These are phyloP conservation scores for Morpho achilles DNA, from an alignment of 2,888 invertebrate genomes.

Conservation along the genomic window DNA sequence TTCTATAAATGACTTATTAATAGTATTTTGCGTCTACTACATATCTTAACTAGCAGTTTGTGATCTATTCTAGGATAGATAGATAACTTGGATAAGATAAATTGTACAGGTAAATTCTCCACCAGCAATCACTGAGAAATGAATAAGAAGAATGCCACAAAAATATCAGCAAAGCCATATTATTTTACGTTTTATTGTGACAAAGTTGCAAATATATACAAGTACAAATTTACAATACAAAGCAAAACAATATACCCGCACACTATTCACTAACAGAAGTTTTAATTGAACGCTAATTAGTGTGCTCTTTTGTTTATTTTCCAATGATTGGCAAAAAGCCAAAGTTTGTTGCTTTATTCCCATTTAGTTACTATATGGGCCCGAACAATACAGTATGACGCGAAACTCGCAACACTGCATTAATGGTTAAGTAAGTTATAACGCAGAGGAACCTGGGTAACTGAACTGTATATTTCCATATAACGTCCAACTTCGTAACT, in stretches of 20 bases:
- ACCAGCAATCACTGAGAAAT: too few relatives aligned
- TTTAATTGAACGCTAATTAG: conserved; percentile 9
- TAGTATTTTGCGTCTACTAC: too few relatives aligned
- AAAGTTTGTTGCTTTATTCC: conserved; percentile 6
- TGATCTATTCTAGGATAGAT: too few relatives aligned
- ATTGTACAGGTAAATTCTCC: too few relatives aligned
- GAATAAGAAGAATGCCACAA: too few relatives aligned
- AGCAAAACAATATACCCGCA: background rate
- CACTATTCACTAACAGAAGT: background rate
- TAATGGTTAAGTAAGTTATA: conserved; percentile 34
- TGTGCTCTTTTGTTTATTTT: conserved; percentile 5
- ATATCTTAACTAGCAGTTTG: too few relatives aligned
- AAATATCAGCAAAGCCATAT: too few relatives aligned
- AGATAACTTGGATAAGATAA: too few relatives aligned
- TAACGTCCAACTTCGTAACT: conserved; percentile 36
- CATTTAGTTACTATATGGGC: background rate
- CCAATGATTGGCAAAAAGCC: conserved; percentile 15
- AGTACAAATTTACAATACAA: background rate
- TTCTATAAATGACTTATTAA: too few relatives aligned
- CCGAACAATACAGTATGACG: conserved; percentile 26
- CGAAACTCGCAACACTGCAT: conserved; percentile 28
- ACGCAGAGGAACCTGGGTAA: conserved; percentile 29
- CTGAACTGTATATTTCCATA: conserved; percentile 37
- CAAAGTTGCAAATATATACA: too few relatives aligned
- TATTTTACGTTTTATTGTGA: too few relatives aligned